A percentile compares a stretch with the other conserved stretches of the same genome.
phyloP scores from a whole-genome alignment of 1,140 invertebrate species.

The Drosophila truncata region DNA sequence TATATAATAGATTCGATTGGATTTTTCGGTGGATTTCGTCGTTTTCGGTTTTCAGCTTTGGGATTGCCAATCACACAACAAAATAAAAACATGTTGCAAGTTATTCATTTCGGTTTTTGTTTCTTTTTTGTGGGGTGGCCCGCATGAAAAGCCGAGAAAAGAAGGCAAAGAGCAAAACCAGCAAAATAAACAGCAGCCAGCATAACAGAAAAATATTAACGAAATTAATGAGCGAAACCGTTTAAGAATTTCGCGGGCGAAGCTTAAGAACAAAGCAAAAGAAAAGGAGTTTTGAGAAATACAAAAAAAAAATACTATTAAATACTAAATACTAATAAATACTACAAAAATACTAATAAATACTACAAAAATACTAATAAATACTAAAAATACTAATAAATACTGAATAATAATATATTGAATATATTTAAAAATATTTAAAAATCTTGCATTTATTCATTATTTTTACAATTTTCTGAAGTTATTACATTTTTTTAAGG shows the following conservation, averaged over 20 bases:
- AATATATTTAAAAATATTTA: too few species aligned
- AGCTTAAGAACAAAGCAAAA: not conserved
- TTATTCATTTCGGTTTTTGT: slow-evolving; percentile 23
- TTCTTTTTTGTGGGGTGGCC: slow-evolving; percentile 25
- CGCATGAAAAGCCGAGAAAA: slow-evolving; percentile 27
- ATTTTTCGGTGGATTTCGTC: slow-evolving; percentile 51
- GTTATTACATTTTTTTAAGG: too few species aligned
- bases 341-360: not conserved
- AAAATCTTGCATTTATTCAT: too few species aligned
- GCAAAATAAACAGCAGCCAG: slow-evolving; percentile 14
- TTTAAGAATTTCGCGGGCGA: slow-evolving; percentile 19
- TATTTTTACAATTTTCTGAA: too few species aligned
- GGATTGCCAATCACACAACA: slow-evolving; percentile 56
- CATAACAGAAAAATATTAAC: slow-evolving; percentile 41
- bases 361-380: not conserved
- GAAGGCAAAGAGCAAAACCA: slow-evolving; percentile 3
- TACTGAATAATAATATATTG: too few species aligned
- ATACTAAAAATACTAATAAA: too few species aligned
- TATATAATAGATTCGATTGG: slow-evolving; percentile 83
- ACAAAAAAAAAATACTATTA: too few species aligned
- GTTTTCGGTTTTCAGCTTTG: slow-evolving; percentile 12
- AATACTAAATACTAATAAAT: too few species aligned
- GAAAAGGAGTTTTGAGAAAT: not conserved
- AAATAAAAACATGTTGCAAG: slow-evolving; percentile 44
- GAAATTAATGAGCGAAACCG: slow-evolving; percentile 42